Percentiles rank a stretch among this genome's conserved stretches.
Evolutionary conservation across 2,797 vertebrate genomes (phyloP).

Genomic region (Chiroxiphia lanceolata): DNA sequence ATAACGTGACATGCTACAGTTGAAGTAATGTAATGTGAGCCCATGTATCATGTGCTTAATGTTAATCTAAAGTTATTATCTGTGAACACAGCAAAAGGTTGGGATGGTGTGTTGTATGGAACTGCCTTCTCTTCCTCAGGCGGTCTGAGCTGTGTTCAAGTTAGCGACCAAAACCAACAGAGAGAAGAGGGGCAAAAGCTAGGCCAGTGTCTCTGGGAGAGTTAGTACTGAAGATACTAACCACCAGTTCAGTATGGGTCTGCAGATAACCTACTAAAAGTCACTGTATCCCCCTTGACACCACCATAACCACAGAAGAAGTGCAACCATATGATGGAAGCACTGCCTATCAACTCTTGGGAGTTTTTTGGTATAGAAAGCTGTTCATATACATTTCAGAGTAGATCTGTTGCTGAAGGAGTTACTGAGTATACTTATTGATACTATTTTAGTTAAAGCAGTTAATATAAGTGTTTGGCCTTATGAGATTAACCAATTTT

Average conservation of each 20-base stretch:
- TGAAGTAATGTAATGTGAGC: background rate
- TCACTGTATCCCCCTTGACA: background rate
- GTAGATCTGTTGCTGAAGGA: background rate
- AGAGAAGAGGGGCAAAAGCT: background rate
- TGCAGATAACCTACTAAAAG: background rate
- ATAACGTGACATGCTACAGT: background rate
- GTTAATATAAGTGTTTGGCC: background rate
- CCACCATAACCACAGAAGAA: background rate
- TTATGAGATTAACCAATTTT: background rate
- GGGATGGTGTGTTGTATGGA: background rate
- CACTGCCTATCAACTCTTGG: fast-evolving
- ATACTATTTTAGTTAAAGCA: background rate
- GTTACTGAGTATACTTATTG: background rate
- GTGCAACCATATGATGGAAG: fast-evolving
- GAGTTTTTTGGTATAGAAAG: background rate
- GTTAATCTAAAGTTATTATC: slow-evolving; percentile 45
- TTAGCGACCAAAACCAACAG: background rate
- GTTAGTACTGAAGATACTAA: background rate
- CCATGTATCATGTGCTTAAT: slow-evolving; percentile 24
- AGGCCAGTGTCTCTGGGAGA: background rate
- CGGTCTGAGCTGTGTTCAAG: background rate
- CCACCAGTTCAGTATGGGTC: background rate
- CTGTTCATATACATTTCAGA: background rate
- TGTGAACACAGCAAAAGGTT: background rate
- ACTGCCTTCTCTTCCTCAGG: background rate